phyloP scores from a whole-genome alignment of 1,140 invertebrate species.

The Phortica variegata region DNA sequence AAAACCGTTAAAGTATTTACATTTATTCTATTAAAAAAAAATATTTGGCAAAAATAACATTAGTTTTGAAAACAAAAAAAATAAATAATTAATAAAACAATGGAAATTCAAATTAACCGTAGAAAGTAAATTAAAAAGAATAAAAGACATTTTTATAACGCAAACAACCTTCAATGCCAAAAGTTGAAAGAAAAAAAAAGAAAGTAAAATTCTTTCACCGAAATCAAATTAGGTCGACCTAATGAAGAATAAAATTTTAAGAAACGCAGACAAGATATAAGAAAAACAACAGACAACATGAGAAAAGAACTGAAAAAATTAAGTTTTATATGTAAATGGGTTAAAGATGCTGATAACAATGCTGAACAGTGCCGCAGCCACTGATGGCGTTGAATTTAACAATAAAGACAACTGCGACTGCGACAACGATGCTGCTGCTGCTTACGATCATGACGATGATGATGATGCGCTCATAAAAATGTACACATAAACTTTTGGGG shows the following conservation, averaged over 20 bases:
- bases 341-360: slow-evolving; percentile 32
- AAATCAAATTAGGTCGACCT: slow-evolving; percentile 39
- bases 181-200: slow-evolving; percentile 35
- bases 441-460: too few species aligned
- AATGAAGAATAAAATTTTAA: slow-evolving; percentile 45
- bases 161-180: slow-evolving; percentile 32
- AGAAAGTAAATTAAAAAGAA: slow-evolving; percentile 43
- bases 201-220: slow-evolving; percentile 36
- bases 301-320: slow-evolving; percentile 2
- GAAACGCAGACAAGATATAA: slow-evolving; percentile 4
- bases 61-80: too few species aligned
- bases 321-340: slow-evolving; percentile 23
- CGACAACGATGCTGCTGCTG: too few species aligned
- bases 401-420: slow-evolving; percentile 17
- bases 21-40: too few species aligned
- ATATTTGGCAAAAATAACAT: too few species aligned
- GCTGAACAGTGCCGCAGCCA: too few species aligned
- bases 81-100: too few species aligned
- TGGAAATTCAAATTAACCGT: slow-evolving; percentile 16
- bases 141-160: slow-evolving; percentile 16
- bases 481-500: too few species aligned
- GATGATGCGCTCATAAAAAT: too few species aligned
- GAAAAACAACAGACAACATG: slow-evolving; percentile 1
- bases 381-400: slow-evolving; percentile 35
- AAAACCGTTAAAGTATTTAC: too few species aligned